phyloP scores from a whole-genome alignment of 2,888 invertebrate genomes.

The Andrena bucephala region DNA sequence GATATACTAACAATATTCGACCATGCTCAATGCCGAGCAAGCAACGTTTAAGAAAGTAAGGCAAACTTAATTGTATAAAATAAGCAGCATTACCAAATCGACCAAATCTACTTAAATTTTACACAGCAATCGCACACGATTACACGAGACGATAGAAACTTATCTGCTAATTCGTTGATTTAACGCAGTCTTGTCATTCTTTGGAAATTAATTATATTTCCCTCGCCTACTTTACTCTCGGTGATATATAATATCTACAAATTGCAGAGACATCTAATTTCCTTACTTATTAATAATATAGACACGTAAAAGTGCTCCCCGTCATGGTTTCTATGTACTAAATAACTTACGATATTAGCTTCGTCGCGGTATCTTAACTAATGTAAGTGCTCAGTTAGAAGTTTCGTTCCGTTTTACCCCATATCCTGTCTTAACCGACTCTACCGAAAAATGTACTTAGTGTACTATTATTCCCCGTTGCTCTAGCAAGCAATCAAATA shows the following conservation, averaged over 20 bases:
- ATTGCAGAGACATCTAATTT: background rate
- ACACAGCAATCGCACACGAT: background rate
- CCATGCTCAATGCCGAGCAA: slow-evolving; percentile 50
- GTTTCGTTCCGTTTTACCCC: slow-evolving; percentile 9
- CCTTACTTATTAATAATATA: slow-evolving; percentile 7
- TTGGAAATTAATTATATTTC: slow-evolving; percentile 50
- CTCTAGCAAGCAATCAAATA: background rate
- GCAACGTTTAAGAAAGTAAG: slow-evolving; percentile 16
- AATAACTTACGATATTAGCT: slow-evolving; percentile 15
- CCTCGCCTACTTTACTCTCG: slow-evolving; percentile 3
- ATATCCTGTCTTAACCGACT: slow-evolving; percentile 6
- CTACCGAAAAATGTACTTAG: background rate
- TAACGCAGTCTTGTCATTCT: slow-evolving; percentile 57
- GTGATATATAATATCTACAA: slow-evolving; percentile 15
- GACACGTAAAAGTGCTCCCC: background rate
- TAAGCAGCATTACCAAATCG: slow-evolving; percentile 43
- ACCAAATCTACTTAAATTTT: slow-evolving; percentile 19
- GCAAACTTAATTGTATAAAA: slow-evolving; percentile 40
- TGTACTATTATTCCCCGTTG: background rate
- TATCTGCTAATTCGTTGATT: slow-evolving; percentile 41
- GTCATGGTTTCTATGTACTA: background rate
- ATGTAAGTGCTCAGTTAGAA: slow-evolving; percentile 57
- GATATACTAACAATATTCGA: slow-evolving; percentile 55
- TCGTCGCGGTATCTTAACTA: slow-evolving; percentile 13
- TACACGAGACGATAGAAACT: slow-evolving; percentile 12